phyloP scores from a whole-genome alignment of 2,888 invertebrate species.

The Epirrhoe tristata region DNA sequence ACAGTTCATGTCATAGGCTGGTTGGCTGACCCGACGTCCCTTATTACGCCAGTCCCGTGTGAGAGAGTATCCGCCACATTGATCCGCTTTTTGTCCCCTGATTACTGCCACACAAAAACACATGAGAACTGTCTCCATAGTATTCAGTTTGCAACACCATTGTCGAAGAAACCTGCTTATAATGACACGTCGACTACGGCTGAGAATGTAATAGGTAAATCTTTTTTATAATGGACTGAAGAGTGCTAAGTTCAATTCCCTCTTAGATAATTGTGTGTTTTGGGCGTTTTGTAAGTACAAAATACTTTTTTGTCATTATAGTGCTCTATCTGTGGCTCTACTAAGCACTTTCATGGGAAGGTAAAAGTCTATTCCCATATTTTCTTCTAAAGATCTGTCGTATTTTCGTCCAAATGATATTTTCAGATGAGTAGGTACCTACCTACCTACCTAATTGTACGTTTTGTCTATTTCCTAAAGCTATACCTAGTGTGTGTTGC shows the following conservation, averaged over 20 bases:
- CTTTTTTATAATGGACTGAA: slow-evolving; percentile 18
- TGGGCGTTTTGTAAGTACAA: too few species aligned
- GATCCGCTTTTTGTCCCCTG: slow-evolving; percentile 57
- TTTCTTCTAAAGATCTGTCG: too few species aligned
- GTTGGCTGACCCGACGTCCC: slow-evolving; percentile 38
- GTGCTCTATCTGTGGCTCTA: too few species aligned
- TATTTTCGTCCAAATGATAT: too few species aligned
- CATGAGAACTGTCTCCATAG: slow-evolving; percentile 63
- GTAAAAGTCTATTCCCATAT: too few species aligned
- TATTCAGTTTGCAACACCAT: slow-evolving; percentile 66
- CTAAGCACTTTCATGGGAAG: too few species aligned
- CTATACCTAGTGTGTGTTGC: too few species aligned
- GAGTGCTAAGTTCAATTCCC: slow-evolving; percentile 13
- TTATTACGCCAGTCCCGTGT: slow-evolving; percentile 48
- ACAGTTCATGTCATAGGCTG: slow-evolving; percentile 16
- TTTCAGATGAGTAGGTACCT: too few species aligned
- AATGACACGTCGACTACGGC: slow-evolving; percentile 21
- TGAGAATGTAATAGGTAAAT: slow-evolving; percentile 39
- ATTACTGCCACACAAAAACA: slow-evolving; percentile 56
- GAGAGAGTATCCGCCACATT: slow-evolving; percentile 56
- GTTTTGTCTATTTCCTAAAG: not conserved
- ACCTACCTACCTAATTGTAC: not conserved
- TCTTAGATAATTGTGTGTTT: not conserved
- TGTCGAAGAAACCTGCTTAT: slow-evolving; percentile 55
- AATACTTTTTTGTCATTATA: too few species aligned